Percentiles rank a stretch among this genome's conserved stretches.
These are phyloP conservation scores for Chloroclystis v-ata DNA, from an alignment of 2,888 invertebrate genomes.

Conservation along the genomic window DNA sequence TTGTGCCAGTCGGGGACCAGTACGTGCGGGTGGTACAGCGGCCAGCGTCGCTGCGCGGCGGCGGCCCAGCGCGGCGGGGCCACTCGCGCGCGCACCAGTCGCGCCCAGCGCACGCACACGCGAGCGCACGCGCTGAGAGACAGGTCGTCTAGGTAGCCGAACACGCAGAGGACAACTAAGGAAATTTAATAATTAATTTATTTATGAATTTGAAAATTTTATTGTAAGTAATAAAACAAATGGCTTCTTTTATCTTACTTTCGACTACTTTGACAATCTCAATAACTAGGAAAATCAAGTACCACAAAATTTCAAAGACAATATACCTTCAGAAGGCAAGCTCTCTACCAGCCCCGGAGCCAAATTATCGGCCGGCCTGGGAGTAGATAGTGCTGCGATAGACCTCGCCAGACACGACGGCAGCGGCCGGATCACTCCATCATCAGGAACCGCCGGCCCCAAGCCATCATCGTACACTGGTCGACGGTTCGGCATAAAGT, in stretches of 20 bases:
- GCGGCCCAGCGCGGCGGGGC: constrained; percentile 88
- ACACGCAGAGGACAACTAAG: constrained; percentile 91
- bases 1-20: constrained; percentile 87
- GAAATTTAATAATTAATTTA: too few relatives aligned
- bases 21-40: constrained; percentile 87
- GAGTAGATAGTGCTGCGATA: constrained; percentile 79
- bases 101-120: constrained; percentile 91
- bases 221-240: too few relatives aligned
- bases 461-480: constrained; percentile 5
- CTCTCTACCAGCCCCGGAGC: constrained; percentile 83
- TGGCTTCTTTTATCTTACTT: too few relatives aligned
- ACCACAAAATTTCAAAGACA: too few relatives aligned
- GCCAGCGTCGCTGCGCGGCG: constrained; percentile 89
- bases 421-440: constrained; percentile 40
- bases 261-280: too few relatives aligned
- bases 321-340: constrained; percentile 84
- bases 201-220: too few relatives aligned
- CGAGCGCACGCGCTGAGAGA: constrained; percentile 93
- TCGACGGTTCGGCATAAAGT: background rate
- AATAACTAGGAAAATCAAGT: too few relatives aligned
- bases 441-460: constrained; percentile 9
- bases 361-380: constrained; percentile 77
- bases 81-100: constrained; percentile 87
- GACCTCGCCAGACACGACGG: constrained; percentile 79
- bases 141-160: constrained; percentile 93